phyloP scores from a whole-genome alignment of 2,888 invertebrate genomes.

The Spicauda simplicius region DNA sequence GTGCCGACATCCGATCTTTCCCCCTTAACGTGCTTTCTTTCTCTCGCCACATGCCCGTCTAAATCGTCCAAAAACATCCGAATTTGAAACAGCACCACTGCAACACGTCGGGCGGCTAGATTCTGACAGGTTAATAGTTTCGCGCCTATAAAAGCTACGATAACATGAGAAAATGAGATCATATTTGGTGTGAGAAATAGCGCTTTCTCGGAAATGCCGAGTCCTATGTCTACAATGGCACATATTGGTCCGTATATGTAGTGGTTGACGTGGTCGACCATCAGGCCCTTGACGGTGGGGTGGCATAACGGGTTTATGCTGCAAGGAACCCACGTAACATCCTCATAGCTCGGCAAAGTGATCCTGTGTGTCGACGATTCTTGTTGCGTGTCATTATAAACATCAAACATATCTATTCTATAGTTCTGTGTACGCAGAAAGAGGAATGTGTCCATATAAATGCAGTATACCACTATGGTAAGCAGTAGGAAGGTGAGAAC shows the following conservation, averaged over 20 bases:
- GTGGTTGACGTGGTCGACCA: conserved; percentile 93
- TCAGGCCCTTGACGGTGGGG: conserved; percentile 92
- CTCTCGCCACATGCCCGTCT: conserved; percentile 94
- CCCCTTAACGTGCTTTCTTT: conserved; percentile 89
- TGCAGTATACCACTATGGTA: conserved; percentile 86
- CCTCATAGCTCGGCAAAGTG: conserved; percentile 69
- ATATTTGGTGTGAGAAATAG: conserved; percentile 91
- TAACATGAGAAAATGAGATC: conserved; percentile 92
- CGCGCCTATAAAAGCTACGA: conserved; percentile 90
- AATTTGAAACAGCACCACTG: conserved; percentile 91
- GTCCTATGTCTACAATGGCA: conserved; percentile 87
- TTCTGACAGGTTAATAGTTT: conserved; percentile 90
- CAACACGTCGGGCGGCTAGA: conserved; percentile 88
- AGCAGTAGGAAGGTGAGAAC: conserved; percentile 85
- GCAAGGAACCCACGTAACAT: conserved; percentile 87
- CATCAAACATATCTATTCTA: conserved; percentile 79
- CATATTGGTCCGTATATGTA: conserved; percentile 93
- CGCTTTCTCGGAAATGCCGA: conserved; percentile 86
- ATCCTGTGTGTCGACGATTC: conserved; percentile 61
- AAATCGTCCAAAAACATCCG: conserved; percentile 93
- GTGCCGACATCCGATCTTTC: conserved; percentile 93
- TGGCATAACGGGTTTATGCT: conserved; percentile 90
- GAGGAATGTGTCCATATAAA: conserved; percentile 89
- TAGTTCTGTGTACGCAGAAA: conserved; percentile 89
- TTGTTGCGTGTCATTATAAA: conserved; percentile 49